Evolutionary conservation across 1,140 invertebrate genomes (phyloP).

Genomic region (Lordiphosa clarofinis): DNA sequence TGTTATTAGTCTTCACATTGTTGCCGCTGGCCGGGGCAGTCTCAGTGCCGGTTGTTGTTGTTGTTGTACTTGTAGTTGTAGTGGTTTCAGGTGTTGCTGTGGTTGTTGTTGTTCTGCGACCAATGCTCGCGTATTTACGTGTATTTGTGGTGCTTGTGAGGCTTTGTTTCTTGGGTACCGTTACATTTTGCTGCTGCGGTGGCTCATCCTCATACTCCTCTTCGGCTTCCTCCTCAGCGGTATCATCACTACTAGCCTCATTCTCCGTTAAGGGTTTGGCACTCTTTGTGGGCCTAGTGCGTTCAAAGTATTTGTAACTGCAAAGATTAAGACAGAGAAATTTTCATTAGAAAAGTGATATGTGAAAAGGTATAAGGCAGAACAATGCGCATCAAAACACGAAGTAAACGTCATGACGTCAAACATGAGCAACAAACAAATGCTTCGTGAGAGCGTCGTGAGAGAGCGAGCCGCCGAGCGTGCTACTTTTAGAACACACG

Average conservation of each 20-base stretch:
- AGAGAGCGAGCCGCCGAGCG: no score
- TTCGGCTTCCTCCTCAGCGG: conserved; percentile 34
- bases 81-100: conserved; percentile 62
- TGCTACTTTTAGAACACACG: no score
- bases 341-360: not conserved
- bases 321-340: conserved; percentile 1
- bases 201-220: conserved; percentile 60
- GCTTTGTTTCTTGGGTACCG: conserved; percentile 68
- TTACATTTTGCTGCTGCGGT: conserved; percentile 58
- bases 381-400: no score
- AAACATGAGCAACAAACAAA: no score
- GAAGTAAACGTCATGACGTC: no score
- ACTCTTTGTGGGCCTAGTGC: conserved; percentile 55
- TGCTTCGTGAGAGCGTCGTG: no score
- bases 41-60: conserved; percentile 72
- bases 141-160: conserved; percentile 51
- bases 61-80: conserved; percentile 62
- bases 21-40: conserved; percentile 54
- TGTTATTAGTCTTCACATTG: conserved; percentile 57
- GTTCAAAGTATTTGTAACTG: conserved; percentile 70
- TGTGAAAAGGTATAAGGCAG: no score
- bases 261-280: conserved; percentile 7
- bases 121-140: conserved; percentile 74
- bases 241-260: conserved; percentile 18
- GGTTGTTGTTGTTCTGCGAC: conserved; percentile 61